A percentile compares a stretch with the other conserved stretches of the same genome.
phyloP scores from a whole-genome alignment of 2,797 vertebrate genomes.

The Phaenicophaeus curvirostris region DNA sequence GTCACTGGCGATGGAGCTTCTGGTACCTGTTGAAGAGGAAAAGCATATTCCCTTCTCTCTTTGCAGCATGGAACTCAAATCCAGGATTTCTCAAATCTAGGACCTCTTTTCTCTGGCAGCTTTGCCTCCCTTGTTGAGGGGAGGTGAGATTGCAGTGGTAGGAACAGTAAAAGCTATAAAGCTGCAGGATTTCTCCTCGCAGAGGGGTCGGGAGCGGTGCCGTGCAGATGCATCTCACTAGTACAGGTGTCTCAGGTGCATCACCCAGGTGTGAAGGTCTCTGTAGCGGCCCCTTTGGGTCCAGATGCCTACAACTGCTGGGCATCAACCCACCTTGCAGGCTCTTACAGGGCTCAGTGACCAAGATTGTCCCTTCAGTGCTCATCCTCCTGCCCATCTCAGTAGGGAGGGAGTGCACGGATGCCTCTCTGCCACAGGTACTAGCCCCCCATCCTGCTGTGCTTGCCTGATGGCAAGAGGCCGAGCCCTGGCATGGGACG shows the following conservation, averaged over 20 bases:
- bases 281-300: neutral
- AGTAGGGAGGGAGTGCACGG: neutral
- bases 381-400: rapidly evolving
- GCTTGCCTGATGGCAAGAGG: neutral
- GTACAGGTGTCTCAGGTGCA: too few species aligned
- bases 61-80: rapidly evolving
- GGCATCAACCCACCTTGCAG: rapidly evolving
- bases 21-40: neutral
- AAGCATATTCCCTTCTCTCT: too few species aligned
- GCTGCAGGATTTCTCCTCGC: neutral
- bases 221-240: neutral
- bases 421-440: too few species aligned
- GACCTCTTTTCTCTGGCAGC: rapidly evolving
- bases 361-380: neutral
- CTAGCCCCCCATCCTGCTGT: neutral
- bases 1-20: rapidly evolving
- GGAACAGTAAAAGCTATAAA: neutral
- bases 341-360: neutral
- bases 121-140: neutral
- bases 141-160: neutral
- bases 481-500: neutral
- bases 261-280: neutral
- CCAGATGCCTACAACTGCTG: neutral
- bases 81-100: too few species aligned
- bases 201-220: neutral